Evolutionary conservation across 2,113 vertebrate species (phyloP), one percentile per base, ranked within the genome.

Genomic region (Gallinago jamesoni): DNA sequence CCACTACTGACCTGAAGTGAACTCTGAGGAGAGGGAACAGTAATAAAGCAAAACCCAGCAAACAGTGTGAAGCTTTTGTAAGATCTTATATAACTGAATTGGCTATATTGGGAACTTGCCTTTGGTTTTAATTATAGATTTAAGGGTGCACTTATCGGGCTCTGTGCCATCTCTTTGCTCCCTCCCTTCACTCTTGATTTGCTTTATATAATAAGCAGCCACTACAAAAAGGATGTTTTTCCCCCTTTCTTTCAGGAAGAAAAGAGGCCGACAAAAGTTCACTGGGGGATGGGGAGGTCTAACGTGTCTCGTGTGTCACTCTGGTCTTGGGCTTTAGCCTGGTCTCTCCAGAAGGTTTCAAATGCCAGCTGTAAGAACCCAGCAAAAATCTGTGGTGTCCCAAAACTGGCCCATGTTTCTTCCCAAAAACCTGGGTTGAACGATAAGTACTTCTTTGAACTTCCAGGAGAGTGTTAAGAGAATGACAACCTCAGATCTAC

Each of bases 41-140:
- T 93, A 96, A 95, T 94, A 96, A 94, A 93, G 94, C 52, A n/a
- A 87, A 96, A 73, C 90, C 81, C 62, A 94, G 96, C 90, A 94
- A 90, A 89, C 74, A 79, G 86, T 59, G 70, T 93, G 91, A 94
- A 57, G 89, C 93, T 93, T 97, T 96, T 84, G 84, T 89, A 67
- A 52, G 85, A 93, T 90, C 97, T 96, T 96, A 96, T 55, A 63
- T 97, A 96, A 96, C 93, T 63, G 48, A 94, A 89, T 91, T 87
- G 74, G 93, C 95, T 95, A 90, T 95, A 96, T 95, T 91, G 89
- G 91, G 97, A 97, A 93, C 90, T 95, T 96, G 92, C 75, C 66
- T 86, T 93, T 86, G 87, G 92, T 93, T 96, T 97, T 94, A 87
- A 95, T 97, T 94, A 95, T 97, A 97, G 96, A 95, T 93, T 96